Conservation (phyloP, 2,797 vertebrate species). For the Mergus octosetaceus region DNA sequence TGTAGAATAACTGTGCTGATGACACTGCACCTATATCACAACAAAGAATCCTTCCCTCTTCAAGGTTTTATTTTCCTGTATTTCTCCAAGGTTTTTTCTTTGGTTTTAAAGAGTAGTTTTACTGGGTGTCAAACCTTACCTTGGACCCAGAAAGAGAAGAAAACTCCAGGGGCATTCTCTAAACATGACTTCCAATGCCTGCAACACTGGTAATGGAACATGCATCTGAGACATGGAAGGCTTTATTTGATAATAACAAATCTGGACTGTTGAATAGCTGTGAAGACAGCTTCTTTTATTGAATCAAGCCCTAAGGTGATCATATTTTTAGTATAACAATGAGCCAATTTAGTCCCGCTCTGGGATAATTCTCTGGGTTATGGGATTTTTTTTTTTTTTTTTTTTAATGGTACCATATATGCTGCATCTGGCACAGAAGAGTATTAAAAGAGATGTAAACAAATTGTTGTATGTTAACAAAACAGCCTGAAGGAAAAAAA, state of each 20-base stretch:
- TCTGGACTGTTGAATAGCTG: background rate
- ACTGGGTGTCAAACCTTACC: background rate
- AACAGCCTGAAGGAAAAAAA: background rate
- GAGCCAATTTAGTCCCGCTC: constrained; percentile 20
- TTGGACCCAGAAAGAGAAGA: background rate
- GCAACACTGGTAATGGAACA: background rate
- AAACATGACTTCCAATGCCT: background rate
- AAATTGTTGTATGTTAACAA: background rate
- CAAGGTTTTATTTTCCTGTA: background rate
- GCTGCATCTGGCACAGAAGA: background rate
- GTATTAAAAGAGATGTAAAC: background rate
- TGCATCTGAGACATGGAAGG: background rate
- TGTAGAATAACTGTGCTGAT: background rate
- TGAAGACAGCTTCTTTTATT: background rate
- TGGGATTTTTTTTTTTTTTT: background rate
- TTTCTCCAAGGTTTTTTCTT: background rate
- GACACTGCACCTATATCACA: background rate
- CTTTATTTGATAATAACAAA: background rate
- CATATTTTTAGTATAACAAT: constrained; percentile 26
- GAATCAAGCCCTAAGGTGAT: constrained; percentile 30
- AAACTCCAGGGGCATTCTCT: background rate
- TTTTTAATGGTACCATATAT: background rate
- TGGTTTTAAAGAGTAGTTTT: background rate
- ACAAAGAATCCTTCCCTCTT: rapidly evolving
- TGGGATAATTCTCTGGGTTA: background rate